A percentile compares a stretch with the other conserved stretches of the same genome.
phyloP scores from a whole-genome alignment of 2,113 vertebrate genomes.

The Aix galericulata region DNA sequence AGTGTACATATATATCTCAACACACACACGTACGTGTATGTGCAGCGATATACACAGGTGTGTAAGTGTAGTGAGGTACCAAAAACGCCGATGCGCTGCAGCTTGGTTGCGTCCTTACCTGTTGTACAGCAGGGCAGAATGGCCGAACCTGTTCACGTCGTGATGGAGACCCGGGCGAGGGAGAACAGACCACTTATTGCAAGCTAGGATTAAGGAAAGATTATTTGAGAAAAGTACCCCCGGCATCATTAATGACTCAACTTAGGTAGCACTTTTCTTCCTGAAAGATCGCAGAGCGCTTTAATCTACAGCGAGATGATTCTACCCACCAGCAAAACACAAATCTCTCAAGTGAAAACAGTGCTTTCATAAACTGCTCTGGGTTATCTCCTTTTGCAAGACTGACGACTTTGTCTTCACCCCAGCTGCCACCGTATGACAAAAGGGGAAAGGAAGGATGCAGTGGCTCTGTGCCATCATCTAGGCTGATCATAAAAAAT shows the following conservation, averaged over 20 bases:
- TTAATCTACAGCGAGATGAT: fast-evolving
- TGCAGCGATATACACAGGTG: too few species aligned
- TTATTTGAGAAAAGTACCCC: background rate
- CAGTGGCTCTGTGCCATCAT: background rate
- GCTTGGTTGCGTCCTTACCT: conserved; percentile 73
- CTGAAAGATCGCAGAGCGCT: background rate
- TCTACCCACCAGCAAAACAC: background rate
- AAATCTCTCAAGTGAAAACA: background rate
- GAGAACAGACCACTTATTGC: conserved; percentile 91
- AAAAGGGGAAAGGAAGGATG: background rate
- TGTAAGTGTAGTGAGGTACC: fast-evolving
- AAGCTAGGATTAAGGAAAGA: conserved; percentile 77
- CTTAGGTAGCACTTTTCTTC: fast-evolving
- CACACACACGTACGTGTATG: too few species aligned
- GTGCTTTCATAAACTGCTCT: too few species aligned
- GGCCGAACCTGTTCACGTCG: conserved; percentile 94
- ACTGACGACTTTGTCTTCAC: too few species aligned
- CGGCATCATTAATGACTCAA: fast-evolving
- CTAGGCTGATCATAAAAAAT: background rate
- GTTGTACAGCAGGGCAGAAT: conserved; percentile 87
- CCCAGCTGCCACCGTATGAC: background rate
- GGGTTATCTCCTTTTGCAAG: fast-evolving
- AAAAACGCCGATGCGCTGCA: fast-evolving
- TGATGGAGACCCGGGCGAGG: conserved; percentile 86
- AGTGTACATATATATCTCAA: fast-evolving